Evolutionary conservation across 2,113 vertebrate species (phyloP).

Genomic region (Corythoichthys intestinalis): DNA sequence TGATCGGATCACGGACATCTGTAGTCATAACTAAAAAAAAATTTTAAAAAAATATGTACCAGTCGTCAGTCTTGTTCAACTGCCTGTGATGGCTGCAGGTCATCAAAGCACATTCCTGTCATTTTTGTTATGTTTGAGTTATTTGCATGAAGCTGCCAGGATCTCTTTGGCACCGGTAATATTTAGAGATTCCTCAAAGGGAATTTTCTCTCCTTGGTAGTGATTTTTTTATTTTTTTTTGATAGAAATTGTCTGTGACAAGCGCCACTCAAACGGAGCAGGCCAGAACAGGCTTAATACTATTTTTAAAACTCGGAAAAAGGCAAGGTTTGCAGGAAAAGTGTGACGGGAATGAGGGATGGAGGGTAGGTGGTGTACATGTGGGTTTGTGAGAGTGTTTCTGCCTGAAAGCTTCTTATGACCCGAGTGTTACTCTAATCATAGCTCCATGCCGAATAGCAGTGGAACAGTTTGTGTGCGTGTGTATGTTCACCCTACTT

Average conservation of each 20-base stretch:
- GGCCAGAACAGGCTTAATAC: constrained; percentile 69
- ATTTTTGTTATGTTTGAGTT: constrained; percentile 5
- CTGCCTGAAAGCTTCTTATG: constrained; percentile 68
- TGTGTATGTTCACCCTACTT: background rate
- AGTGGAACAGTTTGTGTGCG: constrained; percentile 15
- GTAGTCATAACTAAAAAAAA: background rate
- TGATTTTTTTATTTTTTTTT: constrained; percentile 18
- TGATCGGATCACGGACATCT: too few relatives aligned
- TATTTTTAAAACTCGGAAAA: constrained; percentile 74
- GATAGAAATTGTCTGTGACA: constrained; percentile 71
- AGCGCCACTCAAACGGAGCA: constrained; percentile 69
- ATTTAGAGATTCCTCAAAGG: constrained; percentile 41
- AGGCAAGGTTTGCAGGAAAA: constrained; percentile 66
- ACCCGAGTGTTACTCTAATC: constrained; percentile 65
- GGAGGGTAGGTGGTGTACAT: constrained; percentile 49
- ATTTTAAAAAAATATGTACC: constrained; percentile 14
- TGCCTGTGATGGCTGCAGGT: constrained; percentile 8
- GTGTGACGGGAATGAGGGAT: constrained; percentile 62
- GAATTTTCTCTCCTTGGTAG: constrained; percentile 47
- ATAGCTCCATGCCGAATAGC: constrained; percentile 45
- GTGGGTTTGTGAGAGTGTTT: constrained; percentile 25
- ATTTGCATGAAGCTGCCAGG: constrained; percentile 24
- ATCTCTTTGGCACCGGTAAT: constrained; percentile 40
- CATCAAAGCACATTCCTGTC: background rate
- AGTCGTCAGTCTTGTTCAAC: constrained; percentile 2